Percentiles rank a stretch among this genome's conserved stretches.
These are phyloP conservation scores for Himalopsyche anomala DNA, from an alignment of 2,888 invertebrate genomes.

Conservation along the genomic window DNA sequence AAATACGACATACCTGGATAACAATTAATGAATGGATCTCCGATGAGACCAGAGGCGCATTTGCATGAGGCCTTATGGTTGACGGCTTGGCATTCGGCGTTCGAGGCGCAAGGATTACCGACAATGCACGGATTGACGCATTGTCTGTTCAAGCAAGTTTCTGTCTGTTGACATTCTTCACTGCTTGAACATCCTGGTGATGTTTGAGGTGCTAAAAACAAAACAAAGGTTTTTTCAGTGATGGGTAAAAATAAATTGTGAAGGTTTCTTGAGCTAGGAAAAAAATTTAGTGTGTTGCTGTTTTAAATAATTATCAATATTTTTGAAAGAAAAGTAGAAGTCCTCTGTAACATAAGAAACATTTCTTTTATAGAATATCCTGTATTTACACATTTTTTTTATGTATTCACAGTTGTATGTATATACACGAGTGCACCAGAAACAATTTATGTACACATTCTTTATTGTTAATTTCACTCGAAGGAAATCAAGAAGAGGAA, in stretches of 20 bases:
- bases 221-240: not conserved
- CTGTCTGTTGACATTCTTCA: slow-evolving; percentile 83
- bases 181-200: slow-evolving; percentile 83
- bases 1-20: slow-evolving; percentile 71
- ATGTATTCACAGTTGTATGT: slow-evolving; percentile 49
- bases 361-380: slow-evolving; percentile 34
- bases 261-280: slow-evolving; percentile 27
- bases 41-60: slow-evolving; percentile 84
- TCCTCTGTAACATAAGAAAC: slow-evolving; percentile 47
- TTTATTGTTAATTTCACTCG: not conserved
- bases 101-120: slow-evolving; percentile 84
- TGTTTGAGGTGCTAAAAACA: slow-evolving; percentile 69
- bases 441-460: slow-evolving; percentile 32
- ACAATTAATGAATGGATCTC: slow-evolving; percentile 90
- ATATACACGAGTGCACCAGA: slow-evolving; percentile 36
- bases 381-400: slow-evolving; percentile 26
- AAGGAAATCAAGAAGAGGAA: slow-evolving; percentile 27
- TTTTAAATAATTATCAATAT: slow-evolving; percentile 33
- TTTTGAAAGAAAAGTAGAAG: slow-evolving; percentile 7
- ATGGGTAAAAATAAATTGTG: not conserved
- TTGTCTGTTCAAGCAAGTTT: slow-evolving; percentile 83
- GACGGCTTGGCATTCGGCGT: slow-evolving; percentile 86
- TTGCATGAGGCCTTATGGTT: slow-evolving; percentile 87
- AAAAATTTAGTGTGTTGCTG: slow-evolving; percentile 64
- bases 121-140: slow-evolving; percentile 87